phyloP scores from a whole-genome alignment of 2,888 invertebrate genomes.

The Pristionchus fissidentatus region DNA sequence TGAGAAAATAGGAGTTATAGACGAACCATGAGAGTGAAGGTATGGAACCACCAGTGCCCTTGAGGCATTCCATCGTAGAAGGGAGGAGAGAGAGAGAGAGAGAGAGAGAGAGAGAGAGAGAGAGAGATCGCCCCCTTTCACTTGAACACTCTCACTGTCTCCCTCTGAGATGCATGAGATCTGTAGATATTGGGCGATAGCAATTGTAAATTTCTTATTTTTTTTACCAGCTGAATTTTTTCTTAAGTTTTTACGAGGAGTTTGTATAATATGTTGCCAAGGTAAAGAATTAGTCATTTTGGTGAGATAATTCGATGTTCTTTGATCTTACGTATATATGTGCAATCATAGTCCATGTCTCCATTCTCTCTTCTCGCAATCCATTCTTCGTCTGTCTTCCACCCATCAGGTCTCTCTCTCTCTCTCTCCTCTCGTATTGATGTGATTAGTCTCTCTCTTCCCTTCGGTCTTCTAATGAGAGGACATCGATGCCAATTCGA shows the following conservation, averaged over 20 bases:
- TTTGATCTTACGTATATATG: too few species aligned
- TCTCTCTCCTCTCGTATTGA: conserved; percentile 7
- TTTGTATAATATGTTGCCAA: too few species aligned
- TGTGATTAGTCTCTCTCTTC: not conserved
- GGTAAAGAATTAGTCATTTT: too few species aligned
- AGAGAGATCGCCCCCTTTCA: not conserved
- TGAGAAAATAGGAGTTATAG: not conserved
- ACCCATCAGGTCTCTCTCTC: not conserved
- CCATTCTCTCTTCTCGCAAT: too few species aligned
- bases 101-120: not conserved
- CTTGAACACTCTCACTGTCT: not conserved
- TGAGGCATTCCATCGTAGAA: not conserved
- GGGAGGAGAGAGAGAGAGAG: not conserved
- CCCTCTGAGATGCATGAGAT: too few species aligned
- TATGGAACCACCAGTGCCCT: not conserved
- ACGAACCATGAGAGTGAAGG: not conserved
- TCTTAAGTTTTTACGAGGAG: too few species aligned
- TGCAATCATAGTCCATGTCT: not conserved
- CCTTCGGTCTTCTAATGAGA: not conserved
- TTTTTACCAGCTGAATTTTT: too few species aligned
- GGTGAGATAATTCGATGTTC: too few species aligned
- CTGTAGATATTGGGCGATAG: too few species aligned
- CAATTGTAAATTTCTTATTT: too few species aligned
- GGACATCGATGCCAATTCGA: conserved; percentile 29
- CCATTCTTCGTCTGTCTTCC: not conserved